Evolutionary conservation across 1,140 invertebrate genomes (phyloP), one percentile per base, ranked within the genome.

Genomic region (Drosophila orosa): DNA sequence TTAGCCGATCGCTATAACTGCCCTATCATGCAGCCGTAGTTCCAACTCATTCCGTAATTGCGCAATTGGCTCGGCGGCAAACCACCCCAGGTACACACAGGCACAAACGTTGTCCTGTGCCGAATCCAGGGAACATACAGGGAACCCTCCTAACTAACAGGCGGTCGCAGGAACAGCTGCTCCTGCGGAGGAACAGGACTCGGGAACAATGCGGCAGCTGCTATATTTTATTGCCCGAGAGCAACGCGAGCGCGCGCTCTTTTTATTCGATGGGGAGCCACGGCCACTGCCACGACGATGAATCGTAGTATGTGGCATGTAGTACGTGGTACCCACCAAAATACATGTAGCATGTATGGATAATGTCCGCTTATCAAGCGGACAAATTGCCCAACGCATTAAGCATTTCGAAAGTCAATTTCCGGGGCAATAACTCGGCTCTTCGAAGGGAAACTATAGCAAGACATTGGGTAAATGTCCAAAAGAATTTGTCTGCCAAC

Each of bases 41-140:
- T 35, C 25, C 29, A 44, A 48, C 40, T 77, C 63, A 45, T 54
- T 60, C 52, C 69, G 71, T 77, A 86, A 86, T 89, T 87, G 83
- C 84, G 80, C 84, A 87, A 87, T 87, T 89, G 84, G 72, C 73
- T 78, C 65, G 57, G 4, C 37, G 39, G 45, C 58, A 83, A 82
- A 84, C 83, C 56, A 87, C 81, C 82, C 82, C 61, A 65, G 35
- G 50, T 31, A 33, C 15, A 33, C 25, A 22, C 17, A 9, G 3
- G 19, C 3, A 15, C 9, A 5, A 33, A 50, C 31, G 37, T 69
- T 86, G 84, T 87, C 84, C 84, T 89, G 84, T 89, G 84, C 80
- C 83, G 75, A 39, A 74, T 42, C 27, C 54, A 40, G 31, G 52
- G 39, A 35, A 57, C 13, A 27, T n/a, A 13, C 33, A 25, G 10